Base-by-base conservation (phyloP, 2,113 vertebrate species). In the Bubo blakistoni region DNA sequence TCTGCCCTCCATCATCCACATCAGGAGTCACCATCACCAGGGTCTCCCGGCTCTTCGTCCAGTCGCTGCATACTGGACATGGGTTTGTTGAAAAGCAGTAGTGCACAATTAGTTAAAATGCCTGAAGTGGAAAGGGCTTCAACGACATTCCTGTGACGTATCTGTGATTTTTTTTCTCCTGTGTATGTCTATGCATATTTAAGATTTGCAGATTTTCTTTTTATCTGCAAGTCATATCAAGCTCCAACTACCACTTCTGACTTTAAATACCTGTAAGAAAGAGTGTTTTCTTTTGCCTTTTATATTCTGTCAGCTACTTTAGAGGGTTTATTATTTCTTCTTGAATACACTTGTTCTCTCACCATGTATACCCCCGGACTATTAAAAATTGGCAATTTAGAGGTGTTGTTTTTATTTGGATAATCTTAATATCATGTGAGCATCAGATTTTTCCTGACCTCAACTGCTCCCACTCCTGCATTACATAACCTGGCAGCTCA, bases 21-120 rank as follows among this genome's bases (percentile, higher is more conserved):
- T 15, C 34, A 63, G 58, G 27, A 83, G 26, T 9, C 49, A 42
- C 2, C 65, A 62, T 13, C 74, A 63, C 40, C 86, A 72, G 19
- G 16, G 17, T 13, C 13, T 61, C 55, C 6, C 2, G 2, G n/a
- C 30, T 88, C 49, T n/a, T 46, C 17, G 69, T 25, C 30, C 72
- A 58, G 15, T 4, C 4, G 0, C 5, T n/a, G 30, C 9, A 8
- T 22, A 0, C 18, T 36, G n/a, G 73, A 38, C 47, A n/a, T 40
- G 26, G 18, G 46, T 15, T 88, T 83, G 69, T 40, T 77, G 81
- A 62, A 9, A 63, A 65, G 72, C 36, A 49, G 47, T 14, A 70
- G 42, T 2, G 47, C 80, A 49, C 22, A 47, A 21, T 84, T 13
- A 42, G 22, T 34, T 78, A 57, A 65, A 76, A 59, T 29, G 32